Base-by-base conservation (phyloP, 1,140 invertebrate species). In the Pseudomyrmex cubaensis region DNA sequence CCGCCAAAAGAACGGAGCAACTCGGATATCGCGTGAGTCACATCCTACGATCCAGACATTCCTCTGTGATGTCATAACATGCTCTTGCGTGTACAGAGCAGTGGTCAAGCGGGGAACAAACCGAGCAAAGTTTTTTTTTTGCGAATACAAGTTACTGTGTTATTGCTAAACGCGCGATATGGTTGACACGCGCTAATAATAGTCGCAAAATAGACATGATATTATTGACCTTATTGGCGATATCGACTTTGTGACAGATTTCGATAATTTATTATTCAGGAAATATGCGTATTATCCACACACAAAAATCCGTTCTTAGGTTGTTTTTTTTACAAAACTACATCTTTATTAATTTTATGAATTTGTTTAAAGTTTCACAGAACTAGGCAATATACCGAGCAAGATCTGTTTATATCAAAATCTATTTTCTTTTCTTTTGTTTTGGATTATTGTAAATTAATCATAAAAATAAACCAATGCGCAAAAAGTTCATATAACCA, bases 51-150 rank as follows among this genome's bases (percentile, higher is more conserved):
- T 75, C 83, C 66, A 83, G 69, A 59, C 87, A 89, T 89, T 89
- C 87, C 87, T 62, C 54, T 12, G 52, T 72, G 87, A 89, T 88
- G 87, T 88, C 87, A 89, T 88, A 88, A 86, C 83, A 66, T 78
- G 8, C 54, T 72, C 52, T 54, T 66, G 56, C 66, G 20, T 20
- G 52, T 44, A 70, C 64, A 57, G 48, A 13, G 44, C 52, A 13
- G 46, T 17, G 66, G 66, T 80, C 76, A 61, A 70, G 22, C 66
- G 54, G n/a, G 76, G 72, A 57, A 46, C 70, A 70, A 80, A 80
- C 20, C 66, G 20, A 35, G 12, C 66, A n/a, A 59, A 57, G 44
- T 20, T 15, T 64, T 69, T 77, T 46, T 35, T 63, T 8, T 5
- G 5, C 22, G 48, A 46, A 69, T 44, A 10, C 75, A 50, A 67